Conservation (phyloP, 1,140 invertebrate genomes). For the Panulirus ornatus region DNA sequence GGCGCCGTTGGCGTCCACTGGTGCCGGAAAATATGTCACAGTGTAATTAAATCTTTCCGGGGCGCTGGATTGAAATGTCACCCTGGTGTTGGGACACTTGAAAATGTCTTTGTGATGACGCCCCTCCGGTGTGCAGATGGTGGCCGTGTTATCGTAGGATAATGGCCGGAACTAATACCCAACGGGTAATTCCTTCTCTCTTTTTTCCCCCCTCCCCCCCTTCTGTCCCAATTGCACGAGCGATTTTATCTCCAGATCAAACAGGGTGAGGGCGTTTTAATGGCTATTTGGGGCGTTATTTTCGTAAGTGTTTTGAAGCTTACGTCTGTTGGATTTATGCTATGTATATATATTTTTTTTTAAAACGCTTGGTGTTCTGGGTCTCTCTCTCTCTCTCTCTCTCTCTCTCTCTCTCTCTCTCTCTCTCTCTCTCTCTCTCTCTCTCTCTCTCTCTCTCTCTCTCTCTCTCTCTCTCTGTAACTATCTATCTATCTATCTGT, state of each 20-base stretch:
- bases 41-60: slow-evolving; percentile 17
- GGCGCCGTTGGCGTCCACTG: background rate
- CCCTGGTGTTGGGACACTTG: background rate
- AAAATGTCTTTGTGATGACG: slow-evolving; percentile 7
- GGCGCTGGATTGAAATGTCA: slow-evolving; percentile 7
- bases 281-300: background rate
- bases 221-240: background rate
- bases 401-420: too few species aligned
- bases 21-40: slow-evolving; percentile 6
- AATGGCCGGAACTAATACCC: slow-evolving; percentile 4
- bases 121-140: background rate
- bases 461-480: too few species aligned
- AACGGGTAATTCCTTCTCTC: background rate
- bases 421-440: too few species aligned
- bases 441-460: too few species aligned
- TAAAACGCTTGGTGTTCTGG: too few species aligned
- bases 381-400: too few species aligned
- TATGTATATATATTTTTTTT: too few species aligned
- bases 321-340: background rate
- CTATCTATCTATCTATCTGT: too few species aligned
- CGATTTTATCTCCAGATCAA: slow-evolving; percentile 8
- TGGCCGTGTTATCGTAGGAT: background rate
- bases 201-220: too few species aligned
- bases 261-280: slow-evolving; percentile 2
- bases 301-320: background rate